phyloP scores from a whole-genome alignment of 2,113 vertebrate genomes.

The Mobula hypostoma region DNA sequence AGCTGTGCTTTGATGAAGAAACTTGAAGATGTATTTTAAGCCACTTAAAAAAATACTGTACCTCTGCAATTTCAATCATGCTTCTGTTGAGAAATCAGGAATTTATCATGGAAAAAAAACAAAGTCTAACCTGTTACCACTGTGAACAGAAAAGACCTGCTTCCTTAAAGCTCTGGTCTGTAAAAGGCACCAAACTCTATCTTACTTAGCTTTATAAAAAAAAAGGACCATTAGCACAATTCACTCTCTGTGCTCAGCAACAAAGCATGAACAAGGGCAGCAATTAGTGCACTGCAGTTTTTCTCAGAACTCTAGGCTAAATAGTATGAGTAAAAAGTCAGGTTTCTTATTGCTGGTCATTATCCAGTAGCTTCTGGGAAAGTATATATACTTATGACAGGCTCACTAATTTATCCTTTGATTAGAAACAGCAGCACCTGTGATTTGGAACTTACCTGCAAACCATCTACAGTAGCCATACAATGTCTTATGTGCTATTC shows the following conservation, averaged over 20 bases:
- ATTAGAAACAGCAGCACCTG: not conserved
- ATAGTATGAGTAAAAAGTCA: not conserved
- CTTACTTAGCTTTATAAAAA: not conserved
- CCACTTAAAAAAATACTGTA: no score
- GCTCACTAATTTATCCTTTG: not conserved
- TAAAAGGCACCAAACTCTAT: not conserved
- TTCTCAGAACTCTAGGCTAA: not conserved
- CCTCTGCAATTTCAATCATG: not conserved
- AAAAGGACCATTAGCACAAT: not conserved
- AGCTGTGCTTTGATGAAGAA: not conserved
- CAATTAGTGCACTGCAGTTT: not conserved
- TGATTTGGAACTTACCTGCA: not conserved
- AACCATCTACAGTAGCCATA: not conserved
- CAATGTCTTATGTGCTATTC: not conserved
- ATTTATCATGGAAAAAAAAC: not conserved
- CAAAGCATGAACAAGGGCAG: not conserved
- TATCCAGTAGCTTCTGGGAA: not conserved
- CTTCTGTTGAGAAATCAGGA: not conserved
- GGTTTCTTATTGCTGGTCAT: not conserved
- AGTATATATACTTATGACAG: not conserved
- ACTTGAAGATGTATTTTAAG: not conserved
- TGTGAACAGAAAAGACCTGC: not conserved
- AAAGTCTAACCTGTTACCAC: not conserved
- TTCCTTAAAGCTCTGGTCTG: not conserved
- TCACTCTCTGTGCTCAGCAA: not conserved